Evolutionary conservation across 2,797 vertebrate species (phyloP).

Genomic region (Sebastes iracundus): DNA sequence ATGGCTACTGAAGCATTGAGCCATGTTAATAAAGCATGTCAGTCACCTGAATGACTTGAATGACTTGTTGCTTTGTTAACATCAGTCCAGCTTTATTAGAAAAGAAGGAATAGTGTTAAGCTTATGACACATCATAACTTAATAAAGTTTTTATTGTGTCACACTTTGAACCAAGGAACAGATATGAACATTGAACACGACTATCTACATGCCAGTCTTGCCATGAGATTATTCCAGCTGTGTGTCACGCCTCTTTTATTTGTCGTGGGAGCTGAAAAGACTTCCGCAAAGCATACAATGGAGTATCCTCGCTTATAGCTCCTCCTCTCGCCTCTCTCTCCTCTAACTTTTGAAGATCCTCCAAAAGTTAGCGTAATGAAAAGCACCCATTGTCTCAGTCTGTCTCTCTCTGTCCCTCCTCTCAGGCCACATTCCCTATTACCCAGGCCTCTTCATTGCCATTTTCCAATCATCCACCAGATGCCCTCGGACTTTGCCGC

Average conservation of each 20-base stretch:
- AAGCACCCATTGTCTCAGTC: neutral
- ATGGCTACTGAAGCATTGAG: constrained; percentile 13
- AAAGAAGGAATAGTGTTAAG: no score
- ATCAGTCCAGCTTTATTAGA: neutral
- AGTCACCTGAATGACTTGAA: neutral
- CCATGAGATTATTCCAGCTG: no score
- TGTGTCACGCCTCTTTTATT: no score
- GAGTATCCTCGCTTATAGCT: accelerated
- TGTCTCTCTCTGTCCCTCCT: neutral
- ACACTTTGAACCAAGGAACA: neutral
- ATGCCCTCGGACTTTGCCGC: neutral
- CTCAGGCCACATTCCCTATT: no score
- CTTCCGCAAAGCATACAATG: no score
- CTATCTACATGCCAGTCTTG: no score
- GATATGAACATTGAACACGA: no score
- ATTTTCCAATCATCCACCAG: neutral
- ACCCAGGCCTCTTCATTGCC: neutral
- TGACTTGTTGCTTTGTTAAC: neutral
- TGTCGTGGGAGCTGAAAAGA: accelerated
- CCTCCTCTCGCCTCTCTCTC: no score
- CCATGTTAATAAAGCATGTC: constrained; percentile 19
- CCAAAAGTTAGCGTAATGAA: no score
- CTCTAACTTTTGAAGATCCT: no score
- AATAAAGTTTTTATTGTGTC: neutral
- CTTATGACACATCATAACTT: neutral